Conservation (phyloP, 2,113 vertebrate species). For the Aspiorhynchus laticeps region DNA sequence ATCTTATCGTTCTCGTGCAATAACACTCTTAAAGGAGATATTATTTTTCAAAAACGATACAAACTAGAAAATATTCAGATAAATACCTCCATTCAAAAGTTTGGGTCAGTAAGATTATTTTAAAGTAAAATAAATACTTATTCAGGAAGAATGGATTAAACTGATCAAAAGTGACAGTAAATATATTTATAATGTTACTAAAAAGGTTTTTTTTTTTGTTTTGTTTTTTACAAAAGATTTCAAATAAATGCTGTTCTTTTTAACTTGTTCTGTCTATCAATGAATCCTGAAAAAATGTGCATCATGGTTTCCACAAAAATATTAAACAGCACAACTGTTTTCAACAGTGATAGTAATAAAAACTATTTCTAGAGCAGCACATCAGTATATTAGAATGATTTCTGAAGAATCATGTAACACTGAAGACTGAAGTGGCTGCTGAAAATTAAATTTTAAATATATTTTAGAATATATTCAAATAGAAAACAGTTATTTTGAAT, state of each 20-base stretch:
- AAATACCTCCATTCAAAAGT: too few relatives aligned
- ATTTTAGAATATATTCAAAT: background rate
- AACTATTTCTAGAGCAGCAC: background rate
- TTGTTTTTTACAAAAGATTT: too few relatives aligned
- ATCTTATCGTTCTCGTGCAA: background rate
- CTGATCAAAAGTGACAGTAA: background rate
- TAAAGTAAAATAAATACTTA: background rate
- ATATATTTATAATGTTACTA: background rate
- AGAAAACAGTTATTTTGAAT: background rate
- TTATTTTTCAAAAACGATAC: background rate
- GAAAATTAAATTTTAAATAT: background rate
- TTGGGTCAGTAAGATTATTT: background rate
- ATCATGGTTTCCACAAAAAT: background rate
- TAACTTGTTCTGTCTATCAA: background rate
- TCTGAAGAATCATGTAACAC: background rate
- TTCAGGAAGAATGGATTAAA: background rate
- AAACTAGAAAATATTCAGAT: background rate
- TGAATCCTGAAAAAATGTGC: background rate
- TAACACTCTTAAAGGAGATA: constrained; percentile 3
- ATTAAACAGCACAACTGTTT: background rate
- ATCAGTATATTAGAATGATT: background rate
- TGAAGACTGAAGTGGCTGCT: background rate
- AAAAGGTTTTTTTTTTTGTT: background rate
- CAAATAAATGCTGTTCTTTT: background rate
- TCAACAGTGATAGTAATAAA: background rate